Percentiles rank a stretch among this genome's conserved stretches.
These are phyloP conservation scores for Conger conger DNA, from an alignment of 2,113 vertebrate species.

Conservation along the genomic window DNA sequence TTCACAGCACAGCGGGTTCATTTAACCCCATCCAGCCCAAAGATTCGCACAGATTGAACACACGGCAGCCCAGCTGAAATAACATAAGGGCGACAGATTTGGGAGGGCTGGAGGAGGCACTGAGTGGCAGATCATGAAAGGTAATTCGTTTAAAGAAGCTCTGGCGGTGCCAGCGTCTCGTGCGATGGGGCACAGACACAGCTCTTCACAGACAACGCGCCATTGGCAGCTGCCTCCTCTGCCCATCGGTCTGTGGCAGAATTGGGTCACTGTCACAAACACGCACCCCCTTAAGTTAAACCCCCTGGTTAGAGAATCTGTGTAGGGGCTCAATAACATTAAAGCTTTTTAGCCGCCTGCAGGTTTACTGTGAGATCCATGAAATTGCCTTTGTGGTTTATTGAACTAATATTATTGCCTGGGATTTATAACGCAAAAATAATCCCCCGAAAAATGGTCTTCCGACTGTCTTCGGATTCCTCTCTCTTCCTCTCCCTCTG, in stretches of 20 bases:
- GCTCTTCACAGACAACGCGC: slow-evolving; percentile 20
- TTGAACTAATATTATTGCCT: slow-evolving; percentile 51
- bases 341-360: slow-evolving; percentile 32
- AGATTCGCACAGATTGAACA: not conserved
- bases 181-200: slow-evolving; percentile 24
- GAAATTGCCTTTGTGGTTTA: slow-evolving; percentile 42
- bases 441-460: slow-evolving; percentile 15
- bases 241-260: slow-evolving; percentile 59
- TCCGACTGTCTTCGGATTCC: not conserved
- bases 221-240: slow-evolving; percentile 37
- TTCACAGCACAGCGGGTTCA: not conserved
- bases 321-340: slow-evolving; percentile 30
- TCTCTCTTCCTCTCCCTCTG: slow-evolving; percentile 24
- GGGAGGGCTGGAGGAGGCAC: not conserved
- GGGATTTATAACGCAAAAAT: slow-evolving; percentile 46
- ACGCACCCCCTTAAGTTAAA: slow-evolving; percentile 37
- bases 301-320: slow-evolving; percentile 37
- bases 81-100: not conserved
- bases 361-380: slow-evolving; percentile 46
- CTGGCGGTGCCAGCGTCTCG: slow-evolving; percentile 47
- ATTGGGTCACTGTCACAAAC: slow-evolving; percentile 66
- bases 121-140: slow-evolving; percentile 47
- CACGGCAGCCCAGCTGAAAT: not conserved
- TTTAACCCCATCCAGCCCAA: not conserved
- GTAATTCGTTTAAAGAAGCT: slow-evolving; percentile 59